Evolutionary conservation across 2,888 invertebrate species (phyloP), one percentile per base, ranked within the genome.

Genomic region (Nemotelus pantherinus): DNA sequence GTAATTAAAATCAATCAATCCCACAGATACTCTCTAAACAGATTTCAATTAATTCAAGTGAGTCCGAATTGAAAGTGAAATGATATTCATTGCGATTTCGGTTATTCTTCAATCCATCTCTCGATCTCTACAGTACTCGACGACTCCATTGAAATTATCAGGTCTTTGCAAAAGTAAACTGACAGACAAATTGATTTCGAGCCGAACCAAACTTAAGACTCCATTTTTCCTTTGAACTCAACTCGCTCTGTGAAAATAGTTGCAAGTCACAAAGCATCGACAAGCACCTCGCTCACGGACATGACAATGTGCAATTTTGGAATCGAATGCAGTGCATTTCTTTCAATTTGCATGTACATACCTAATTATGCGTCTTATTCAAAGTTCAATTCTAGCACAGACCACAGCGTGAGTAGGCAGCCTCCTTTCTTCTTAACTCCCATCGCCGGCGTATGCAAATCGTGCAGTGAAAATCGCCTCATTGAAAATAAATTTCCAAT

Each of bases 1-100:
- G 48, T 47, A 67, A 67, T 67, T 67, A 45, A 67, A 67, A 45
- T 67, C 67, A 47, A 47, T 45, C n/a, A 67, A 47, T 53, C 9
- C 64, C 6, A 67, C 45, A 4, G 67, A 48, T 25, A 47, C 25
- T 47, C 45, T 10, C 47, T 43, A 47, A 65, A 65, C 44, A 45
- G 65, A 43, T 65, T 65, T 47, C 65, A 65, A 65, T 65, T 65
- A 65, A 65, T 10, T 65, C 65, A 65, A 65, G 45, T 47, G 65
- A 43, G 25, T 25, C 65, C 25, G 45, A 10, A 25, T 65, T 65
- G 65, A 47, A 65, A 65, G 65, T 47, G 47, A 65, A 44, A 65
- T 65, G 44, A 47, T 47, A 65, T 65, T 65, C 65, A 43, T 7
- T 53, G 53, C 7, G 7, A 53, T 43, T 25, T 25, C 25, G 25